Percentiles rank a stretch among this genome's conserved stretches.
These are phyloP conservation scores for Perognathus longimembris DNA, from an alignment of 2,113 vertebrate species.

Conservation along the genomic window DNA sequence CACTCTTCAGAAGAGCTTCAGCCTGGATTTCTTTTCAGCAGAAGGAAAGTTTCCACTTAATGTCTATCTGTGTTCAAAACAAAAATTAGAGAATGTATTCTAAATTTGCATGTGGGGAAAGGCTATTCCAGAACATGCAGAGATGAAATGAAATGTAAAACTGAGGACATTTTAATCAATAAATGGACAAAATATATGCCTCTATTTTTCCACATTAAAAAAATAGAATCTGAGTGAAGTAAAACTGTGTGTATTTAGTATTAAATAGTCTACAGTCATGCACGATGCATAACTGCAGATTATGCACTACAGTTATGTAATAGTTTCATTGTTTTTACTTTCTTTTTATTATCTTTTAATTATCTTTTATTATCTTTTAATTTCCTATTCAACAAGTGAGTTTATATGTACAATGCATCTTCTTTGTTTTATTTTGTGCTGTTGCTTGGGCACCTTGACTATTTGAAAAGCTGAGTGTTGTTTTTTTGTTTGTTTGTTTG, in stretches of 20 bases:
- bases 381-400: background rate
- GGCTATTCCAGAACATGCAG: background rate
- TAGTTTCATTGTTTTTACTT: background rate
- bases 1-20: conserved; percentile 24
- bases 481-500: no score
- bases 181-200: conserved; percentile 17
- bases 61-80: background rate
- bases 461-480: no score
- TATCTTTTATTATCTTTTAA: no score
- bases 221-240: background rate
- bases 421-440: no score
- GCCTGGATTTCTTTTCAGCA: conserved; percentile 7
- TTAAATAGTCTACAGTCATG: no score
- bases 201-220: background rate
- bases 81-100: conserved; percentile 34
- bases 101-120: background rate
- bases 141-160: conserved; percentile 15
- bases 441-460: no score
- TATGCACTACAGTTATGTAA: background rate
- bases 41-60: background rate
- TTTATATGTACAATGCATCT: background rate
- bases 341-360: background rate
- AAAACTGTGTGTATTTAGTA: background rate
- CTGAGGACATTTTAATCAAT: background rate
- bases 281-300: no score